Base-by-base conservation (phyloP, 2,797 vertebrate genomes). In the Chanos chanos region DNA sequence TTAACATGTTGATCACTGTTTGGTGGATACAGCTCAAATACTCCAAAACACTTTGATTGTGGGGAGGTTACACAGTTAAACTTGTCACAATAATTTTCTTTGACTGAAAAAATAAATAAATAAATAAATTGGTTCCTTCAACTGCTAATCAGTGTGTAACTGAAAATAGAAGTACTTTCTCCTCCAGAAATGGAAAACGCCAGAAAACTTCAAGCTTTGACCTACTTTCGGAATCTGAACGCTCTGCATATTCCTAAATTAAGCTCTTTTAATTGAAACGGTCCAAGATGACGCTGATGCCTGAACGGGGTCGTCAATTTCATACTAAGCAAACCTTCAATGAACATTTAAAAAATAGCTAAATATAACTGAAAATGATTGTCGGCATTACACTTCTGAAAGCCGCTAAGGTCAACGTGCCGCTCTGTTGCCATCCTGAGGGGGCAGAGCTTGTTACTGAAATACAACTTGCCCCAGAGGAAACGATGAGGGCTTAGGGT, bases 121-220 rank as follows among this genome's bases (percentile, higher is more conserved):
- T 19, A 21, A 25, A 12, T 53, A 37, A 22, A 10, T 54, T 13
- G 6, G 30, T 21, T 39, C 37, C 1, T 21, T n/a, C n/a, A n/a
- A n/a, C n/a, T n/a, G n/a, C n/a, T n/a, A n/a, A n/a, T n/a, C n/a
- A n/a, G n/a, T n/a, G n/a, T n/a, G n/a, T n/a, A n/a, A n/a, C n/a
- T n/a, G n/a, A n/a, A n/a, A n/a, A n/a, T n/a, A n/a, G 7, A 22
- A 36, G 19, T 33, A 18, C 19, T 28, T 51, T 30, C 8, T 18
- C 31, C 31, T 28, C 34, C 13, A 30, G 19, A 52, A 55, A 13
- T 28, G 8, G 7, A 9, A n/a, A n/a, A n/a, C n/a, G n/a, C n/a
- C n/a, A n/a, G 18, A 48, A 64, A 56, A 45, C 51, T 50, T 64
- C 64, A 43, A 56, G 61, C 48, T 31, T n/a, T 55, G 33, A 16